A percentile compares a stretch with the other conserved stretches of the same genome.
These are phyloP conservation scores for Gymnocypris eckloni DNA, from an alignment of 2,797 vertebrate species.

Conservation along the genomic window DNA sequence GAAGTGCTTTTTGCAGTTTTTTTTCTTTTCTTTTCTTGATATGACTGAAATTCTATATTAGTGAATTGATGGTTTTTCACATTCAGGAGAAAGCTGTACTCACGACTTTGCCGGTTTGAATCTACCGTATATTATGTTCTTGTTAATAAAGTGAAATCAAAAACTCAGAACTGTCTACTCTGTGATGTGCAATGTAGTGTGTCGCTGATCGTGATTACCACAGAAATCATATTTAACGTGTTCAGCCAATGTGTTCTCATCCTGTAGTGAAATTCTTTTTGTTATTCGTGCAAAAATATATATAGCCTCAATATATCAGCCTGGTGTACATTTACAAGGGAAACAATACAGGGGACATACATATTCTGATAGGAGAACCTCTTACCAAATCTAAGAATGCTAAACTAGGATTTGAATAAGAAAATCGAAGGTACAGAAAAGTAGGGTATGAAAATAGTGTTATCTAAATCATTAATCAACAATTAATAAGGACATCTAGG, in stretches of 20 bases:
- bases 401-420: constrained; percentile 88
- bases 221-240: constrained; percentile 52
- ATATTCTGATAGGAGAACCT: constrained; percentile 81
- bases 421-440: constrained; percentile 89
- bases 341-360: constrained; percentile 75
- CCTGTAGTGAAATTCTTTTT: constrained; percentile 50
- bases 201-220: constrained; percentile 40
- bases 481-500: constrained; percentile 82
- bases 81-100: constrained; percentile 46
- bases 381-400: constrained; percentile 82
- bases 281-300: constrained; percentile 76
- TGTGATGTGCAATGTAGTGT: constrained; percentile 49
- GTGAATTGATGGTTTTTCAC: constrained; percentile 39
- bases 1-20: constrained; percentile 45
- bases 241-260: constrained; percentile 50
- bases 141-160: constrained; percentile 48
- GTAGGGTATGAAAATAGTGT: constrained; percentile 96
- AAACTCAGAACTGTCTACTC: constrained; percentile 34
- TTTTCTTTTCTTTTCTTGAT: constrained; percentile 29
- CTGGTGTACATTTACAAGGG: constrained; percentile 74
- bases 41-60: constrained; percentile 46
- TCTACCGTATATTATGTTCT: constrained; percentile 49
- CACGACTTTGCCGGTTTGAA: constrained; percentile 34
- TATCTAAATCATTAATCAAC: constrained; percentile 85
- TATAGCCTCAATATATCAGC: constrained; percentile 71